A percentile compares a stretch with the other conserved stretches of the same genome.
These are phyloP conservation scores for Halictus ligatus DNA, from an alignment of 2,888 invertebrate species.

Conservation along the genomic window DNA sequence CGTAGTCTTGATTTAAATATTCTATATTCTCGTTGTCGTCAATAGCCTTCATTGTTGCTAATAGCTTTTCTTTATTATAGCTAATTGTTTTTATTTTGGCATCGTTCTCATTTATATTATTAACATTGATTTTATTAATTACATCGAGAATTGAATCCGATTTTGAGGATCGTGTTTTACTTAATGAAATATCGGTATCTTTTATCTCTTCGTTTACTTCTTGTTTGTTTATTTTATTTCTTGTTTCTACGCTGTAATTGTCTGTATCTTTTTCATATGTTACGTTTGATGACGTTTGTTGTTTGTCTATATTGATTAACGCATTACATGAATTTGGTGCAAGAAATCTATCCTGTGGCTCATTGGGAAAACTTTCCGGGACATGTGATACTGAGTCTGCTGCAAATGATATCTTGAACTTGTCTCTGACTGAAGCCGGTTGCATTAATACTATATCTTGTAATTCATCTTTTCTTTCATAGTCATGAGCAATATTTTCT, in stretches of 20 bases:
- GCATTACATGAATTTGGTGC: conserved; percentile 16
- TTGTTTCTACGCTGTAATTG: conserved; percentile 32
- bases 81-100: conserved; percentile 37
- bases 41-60: conserved; percentile 88
- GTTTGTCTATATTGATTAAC: conserved; percentile 7
- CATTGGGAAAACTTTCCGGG: conserved; percentile 21
- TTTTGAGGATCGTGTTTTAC: conserved; percentile 23
- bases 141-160: conserved; percentile 12
- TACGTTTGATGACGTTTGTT: not conserved
- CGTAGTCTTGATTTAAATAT: conserved; percentile 62
- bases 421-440: not conserved
- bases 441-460: conserved; percentile 19
- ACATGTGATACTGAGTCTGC: not conserved
- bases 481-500: conserved; percentile 3
- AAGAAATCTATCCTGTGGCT: not conserved
- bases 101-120: conserved; percentile 19
- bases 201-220: conserved; percentile 28
- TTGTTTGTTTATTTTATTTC: conserved; percentile 53
- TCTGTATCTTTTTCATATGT: not conserved
- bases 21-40: conserved; percentile 85
- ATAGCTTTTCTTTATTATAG: conserved; percentile 86
- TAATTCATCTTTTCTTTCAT: conserved; percentile 3
- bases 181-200: conserved; percentile 12
- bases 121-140: conserved; percentile 27
- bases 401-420: conserved; percentile 9